These are phyloP conservation scores for Sebastes cheni DNA, from an alignment of 2,797 vertebrate species.

Conservation along the genomic window DNA sequence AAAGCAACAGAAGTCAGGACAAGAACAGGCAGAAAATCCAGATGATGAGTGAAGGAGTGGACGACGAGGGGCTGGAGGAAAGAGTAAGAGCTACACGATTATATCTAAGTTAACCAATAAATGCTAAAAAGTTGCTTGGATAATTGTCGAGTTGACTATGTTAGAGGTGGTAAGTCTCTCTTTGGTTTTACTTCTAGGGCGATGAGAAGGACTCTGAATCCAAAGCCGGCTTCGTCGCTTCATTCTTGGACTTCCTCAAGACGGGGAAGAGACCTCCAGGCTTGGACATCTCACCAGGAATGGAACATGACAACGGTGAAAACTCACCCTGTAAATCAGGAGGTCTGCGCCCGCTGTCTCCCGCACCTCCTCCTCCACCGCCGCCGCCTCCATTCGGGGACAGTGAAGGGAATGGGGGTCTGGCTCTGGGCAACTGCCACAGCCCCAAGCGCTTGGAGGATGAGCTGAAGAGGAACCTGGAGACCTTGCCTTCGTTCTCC, in stretches of 20 bases:
- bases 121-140: not conserved
- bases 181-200: slow-evolving; percentile 69
- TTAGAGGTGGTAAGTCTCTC: not conserved
- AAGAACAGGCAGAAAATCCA: slow-evolving; percentile 90
- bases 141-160: not conserved
- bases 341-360: slow-evolving; percentile 79
- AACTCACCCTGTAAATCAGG: slow-evolving; percentile 83
- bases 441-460: slow-evolving; percentile 93
- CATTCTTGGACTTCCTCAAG: slow-evolving; percentile 94
- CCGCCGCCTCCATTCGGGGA: slow-evolving; percentile 80
- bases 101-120: not conserved
- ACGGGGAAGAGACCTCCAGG: slow-evolving; percentile 88
- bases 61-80: slow-evolving; percentile 80
- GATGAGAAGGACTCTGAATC: slow-evolving; percentile 92
- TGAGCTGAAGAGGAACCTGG: slow-evolving; percentile 93
- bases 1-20: slow-evolving; percentile 87
- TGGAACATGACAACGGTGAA: slow-evolving; percentile 78
- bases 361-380: slow-evolving; percentile 78
- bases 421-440: slow-evolving; percentile 88
- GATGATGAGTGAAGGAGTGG: slow-evolving; percentile 75
- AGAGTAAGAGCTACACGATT: slow-evolving; percentile 54
- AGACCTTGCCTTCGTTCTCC: slow-evolving; percentile 93
- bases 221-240: slow-evolving; percentile 93
- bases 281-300: slow-evolving; percentile 76
- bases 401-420: slow-evolving; percentile 86